Evolutionary conservation across 2,113 vertebrate species (phyloP), one percentile per base, ranked within the genome.

Genomic region (Scalopus aquaticus): DNA sequence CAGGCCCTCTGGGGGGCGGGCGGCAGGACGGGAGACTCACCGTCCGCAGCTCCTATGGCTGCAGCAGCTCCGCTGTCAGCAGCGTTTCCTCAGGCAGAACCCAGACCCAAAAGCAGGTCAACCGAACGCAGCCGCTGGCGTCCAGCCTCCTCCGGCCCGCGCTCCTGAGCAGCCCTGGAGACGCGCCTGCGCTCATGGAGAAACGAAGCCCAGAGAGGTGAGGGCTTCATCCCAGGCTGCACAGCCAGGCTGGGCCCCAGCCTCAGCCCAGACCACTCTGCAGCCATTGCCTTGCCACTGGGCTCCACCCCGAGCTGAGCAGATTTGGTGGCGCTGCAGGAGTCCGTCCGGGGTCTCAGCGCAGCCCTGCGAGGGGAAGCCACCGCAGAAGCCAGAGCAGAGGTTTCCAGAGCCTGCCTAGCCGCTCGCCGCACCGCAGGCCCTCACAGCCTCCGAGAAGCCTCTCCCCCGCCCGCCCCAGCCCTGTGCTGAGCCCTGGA

Each of bases 371-470:
- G 10, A 32, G 46, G n/a, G 24, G 30, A 19, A 24, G 67, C 76
- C 1, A 0, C 69, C n/a, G 30, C 39, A 28, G 60, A 56, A 20
- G 69, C 11, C 3, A 3, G 32, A 24, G 37, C 44, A 0, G 3
- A 32, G 44, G 88, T 32, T 42, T 56, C 92, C 6, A 7, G 46
- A 17, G 60, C 19, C 58, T 2, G 8, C 30, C 24, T 56, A 26
- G 2, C 10, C 44, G 83, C 32, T 20, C 35, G 6, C 2, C 20
- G 10, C 22, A 9, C 20, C 11, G 39, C 37, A 32, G 82, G 77
- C 16, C 12, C 56, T 17, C 24, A 0, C 0, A 0, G 2, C 44
- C 74, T 28, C 0, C 10, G 6, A 22, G 51, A 7, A 22, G 37
- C 44, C 44, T 20, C 58, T 8, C 19, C 19, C 69, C 19, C 3